Evolutionary conservation across 2,888 invertebrate species (phyloP), one percentile per base, ranked within the genome.

Genomic region (Drosophila buzzatii): DNA sequence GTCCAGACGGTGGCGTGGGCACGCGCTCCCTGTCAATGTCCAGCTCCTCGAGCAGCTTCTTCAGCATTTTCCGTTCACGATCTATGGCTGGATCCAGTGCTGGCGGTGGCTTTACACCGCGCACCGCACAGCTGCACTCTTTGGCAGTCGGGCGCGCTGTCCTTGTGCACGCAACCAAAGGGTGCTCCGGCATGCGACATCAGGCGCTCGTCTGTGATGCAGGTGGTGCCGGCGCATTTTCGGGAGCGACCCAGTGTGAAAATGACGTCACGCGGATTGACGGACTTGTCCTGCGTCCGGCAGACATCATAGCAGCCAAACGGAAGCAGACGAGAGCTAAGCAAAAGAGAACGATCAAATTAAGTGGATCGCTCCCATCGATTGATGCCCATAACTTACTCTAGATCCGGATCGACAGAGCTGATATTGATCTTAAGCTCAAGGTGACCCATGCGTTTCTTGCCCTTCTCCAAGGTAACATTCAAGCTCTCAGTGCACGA

Each of bases 261-360:
- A 4, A 91, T 73, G 0, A 91, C 56, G 63, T 91, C 91, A 8
- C 69, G 76, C 0, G 91, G 82, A 72, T 87, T 79, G 12, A 91
- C 71, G 0, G 84, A 69, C 42, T 79, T 82, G 52, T 91, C 80
- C 47, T 70, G 14, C 2, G 90, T 83, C 6, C 66, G 71, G 27
- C 89, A 84, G 0, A 90, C 66, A 44, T 87, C 89, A 51, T 88
- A 88, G 31, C 66, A 73, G 8, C 84, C 87, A 10, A 73, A 71
- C 0, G 73, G 71, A 0, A 70, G 7, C 5, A 76, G 6, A 0
- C 70, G 39, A 1, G 70, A 64, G 47, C 85, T 85, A 10, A 6
- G 27, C 3, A 8, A 16, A 39, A 1, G n/a, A 10, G n/a, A 23
- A 1, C 7, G 12, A 1, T 1, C 8, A 14, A 52, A 9, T 51